A percentile compares a stretch with the other conserved stretches of the same genome.
These are phyloP conservation scores for Timema podura DNA, from an alignment of 2,888 invertebrate genomes.

Conservation along the genomic window DNA sequence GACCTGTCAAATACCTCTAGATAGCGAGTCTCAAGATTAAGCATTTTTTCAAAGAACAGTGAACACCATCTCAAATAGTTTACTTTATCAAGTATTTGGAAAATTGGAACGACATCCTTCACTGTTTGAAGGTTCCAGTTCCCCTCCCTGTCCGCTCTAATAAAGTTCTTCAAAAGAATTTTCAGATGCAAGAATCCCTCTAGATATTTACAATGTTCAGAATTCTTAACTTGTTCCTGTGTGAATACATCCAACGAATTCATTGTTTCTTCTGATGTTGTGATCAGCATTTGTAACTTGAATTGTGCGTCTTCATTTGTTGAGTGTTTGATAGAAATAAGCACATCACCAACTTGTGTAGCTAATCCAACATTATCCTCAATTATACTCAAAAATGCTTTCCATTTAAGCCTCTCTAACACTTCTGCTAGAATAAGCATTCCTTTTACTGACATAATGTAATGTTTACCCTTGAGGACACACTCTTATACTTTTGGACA, in stretches of 20 bases:
- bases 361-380: neutral
- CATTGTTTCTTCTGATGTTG: neutral
- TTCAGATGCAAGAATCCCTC: neutral
- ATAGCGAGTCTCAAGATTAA: neutral
- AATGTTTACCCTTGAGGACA: neutral
- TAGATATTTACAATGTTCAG: neutral
- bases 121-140: neutral
- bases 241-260: neutral
- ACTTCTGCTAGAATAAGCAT: neutral
- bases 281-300: neutral
- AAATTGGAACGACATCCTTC: neutral
- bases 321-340: neutral
- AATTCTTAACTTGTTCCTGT: neutral
- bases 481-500: neutral
- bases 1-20: neutral
- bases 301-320: neutral
- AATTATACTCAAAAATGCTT: neutral
- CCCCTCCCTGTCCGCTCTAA: slow-evolving; percentile 5
- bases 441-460: neutral
- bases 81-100: neutral
- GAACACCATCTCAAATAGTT: slow-evolving; percentile 2
- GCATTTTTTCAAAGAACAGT: neutral
- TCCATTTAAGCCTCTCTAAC: neutral
- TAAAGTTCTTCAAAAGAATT: neutral
- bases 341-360: neutral